Conservation (phyloP, 2,888 invertebrate species). For the Mythimna ferrago region DNA sequence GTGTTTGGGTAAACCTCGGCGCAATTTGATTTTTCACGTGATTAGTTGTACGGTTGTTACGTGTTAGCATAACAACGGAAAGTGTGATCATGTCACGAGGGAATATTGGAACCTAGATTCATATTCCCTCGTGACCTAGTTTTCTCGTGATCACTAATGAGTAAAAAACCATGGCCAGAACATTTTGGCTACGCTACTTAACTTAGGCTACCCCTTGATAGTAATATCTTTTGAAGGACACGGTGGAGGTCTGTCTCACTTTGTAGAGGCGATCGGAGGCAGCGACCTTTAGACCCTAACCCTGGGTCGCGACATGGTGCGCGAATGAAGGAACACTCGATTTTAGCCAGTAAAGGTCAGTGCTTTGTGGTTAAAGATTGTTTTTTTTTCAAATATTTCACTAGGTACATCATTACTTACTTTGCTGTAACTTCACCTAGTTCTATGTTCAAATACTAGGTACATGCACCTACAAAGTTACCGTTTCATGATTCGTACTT, state of each 20-base stretch:
- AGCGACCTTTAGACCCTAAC: too few relatives aligned
- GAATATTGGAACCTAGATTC: background rate
- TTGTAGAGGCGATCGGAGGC: too few relatives aligned
- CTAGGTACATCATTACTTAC: background rate
- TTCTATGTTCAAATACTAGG: background rate
- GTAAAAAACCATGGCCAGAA: background rate
- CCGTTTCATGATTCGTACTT: background rate
- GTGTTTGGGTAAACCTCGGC: background rate
- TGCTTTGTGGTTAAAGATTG: background rate
- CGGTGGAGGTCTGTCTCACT: too few relatives aligned
- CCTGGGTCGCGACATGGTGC: too few relatives aligned
- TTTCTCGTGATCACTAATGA: too few relatives aligned
- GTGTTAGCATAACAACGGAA: background rate
- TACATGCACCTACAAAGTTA: background rate
- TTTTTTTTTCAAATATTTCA: too few relatives aligned
- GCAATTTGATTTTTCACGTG: conserved; percentile 12
- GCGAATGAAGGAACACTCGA: too few relatives aligned
- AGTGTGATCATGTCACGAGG: background rate
- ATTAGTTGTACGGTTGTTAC: background rate
- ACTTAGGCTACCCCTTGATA: background rate
- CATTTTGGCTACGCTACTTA: background rate
- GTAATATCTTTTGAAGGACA: too few relatives aligned
- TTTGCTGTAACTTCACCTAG: background rate
- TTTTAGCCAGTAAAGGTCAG: too few relatives aligned
- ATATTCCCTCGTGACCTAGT: too few relatives aligned